Conservation (phyloP, 35 echinoderm and acorn worm species). For the Lytechinus variegatus region DNA sequence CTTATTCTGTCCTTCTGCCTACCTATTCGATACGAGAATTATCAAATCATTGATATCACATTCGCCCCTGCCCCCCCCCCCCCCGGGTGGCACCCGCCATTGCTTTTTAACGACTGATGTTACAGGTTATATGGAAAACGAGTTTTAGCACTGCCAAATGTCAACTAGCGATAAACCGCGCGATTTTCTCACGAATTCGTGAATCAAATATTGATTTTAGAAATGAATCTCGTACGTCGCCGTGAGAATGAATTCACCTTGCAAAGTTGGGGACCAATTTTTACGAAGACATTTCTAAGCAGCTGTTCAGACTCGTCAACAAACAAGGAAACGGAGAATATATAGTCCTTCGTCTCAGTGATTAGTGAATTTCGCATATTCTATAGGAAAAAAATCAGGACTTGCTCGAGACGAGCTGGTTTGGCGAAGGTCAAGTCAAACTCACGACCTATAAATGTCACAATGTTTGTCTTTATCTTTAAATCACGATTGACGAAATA, state of each 20-base stretch:
- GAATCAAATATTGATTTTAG: no score
- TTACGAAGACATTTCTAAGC: not conserved
- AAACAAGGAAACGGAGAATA: not conserved
- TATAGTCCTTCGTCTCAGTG: not conserved
- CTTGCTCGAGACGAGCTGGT: not conserved
- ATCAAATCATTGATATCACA: no score
- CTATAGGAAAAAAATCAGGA: not conserved
- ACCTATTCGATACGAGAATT: no score
- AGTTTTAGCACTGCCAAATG: no score
- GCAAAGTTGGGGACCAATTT: not conserved
- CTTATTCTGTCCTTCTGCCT: no score
- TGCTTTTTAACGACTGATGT: no score
- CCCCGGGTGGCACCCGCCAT: no score
- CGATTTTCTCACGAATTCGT: no score
- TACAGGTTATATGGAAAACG: no score
- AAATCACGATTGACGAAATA: not conserved
- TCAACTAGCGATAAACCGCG: no score
- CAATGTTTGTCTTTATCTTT: not conserved
- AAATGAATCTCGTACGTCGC: not conserved
- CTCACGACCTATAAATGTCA: conserved; percentile 2
- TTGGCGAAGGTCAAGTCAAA: not conserved
- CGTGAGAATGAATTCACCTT: not conserved
- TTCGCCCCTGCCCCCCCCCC: no score
- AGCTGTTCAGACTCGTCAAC: not conserved
- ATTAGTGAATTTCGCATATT: not conserved